phyloP scores from a whole-genome alignment of 2,113 vertebrate species.

The Eulacestoma nigropectus region DNA sequence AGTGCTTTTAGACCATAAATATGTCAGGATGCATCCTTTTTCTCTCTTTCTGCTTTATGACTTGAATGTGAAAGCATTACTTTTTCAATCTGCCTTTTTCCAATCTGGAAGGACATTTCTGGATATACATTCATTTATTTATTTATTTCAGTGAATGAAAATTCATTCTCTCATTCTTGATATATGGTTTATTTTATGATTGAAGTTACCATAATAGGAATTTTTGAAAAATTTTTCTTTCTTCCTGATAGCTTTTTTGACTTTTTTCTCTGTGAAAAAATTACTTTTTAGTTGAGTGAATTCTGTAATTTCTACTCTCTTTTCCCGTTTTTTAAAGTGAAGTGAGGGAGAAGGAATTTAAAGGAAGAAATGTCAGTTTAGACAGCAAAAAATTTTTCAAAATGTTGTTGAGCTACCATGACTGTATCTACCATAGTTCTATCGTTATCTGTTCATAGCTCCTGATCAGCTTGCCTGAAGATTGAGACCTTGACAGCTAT shows the following conservation, averaged over 20 bases:
- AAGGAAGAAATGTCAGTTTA: not conserved
- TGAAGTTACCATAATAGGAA: not conserved
- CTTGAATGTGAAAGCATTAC: not conserved
- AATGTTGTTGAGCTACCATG: not conserved
- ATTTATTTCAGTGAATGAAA: not conserved
- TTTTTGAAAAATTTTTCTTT: not conserved
- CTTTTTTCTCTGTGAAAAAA: not conserved
- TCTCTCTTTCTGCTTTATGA: not conserved
- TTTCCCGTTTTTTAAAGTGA: not conserved
- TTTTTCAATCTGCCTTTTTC: not conserved
- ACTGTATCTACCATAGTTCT: not conserved
- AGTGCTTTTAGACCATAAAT: constrained; percentile 39
- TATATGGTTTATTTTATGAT: not conserved
- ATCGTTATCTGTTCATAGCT: not conserved
- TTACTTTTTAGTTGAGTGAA: not conserved
- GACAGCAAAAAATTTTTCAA: not conserved
- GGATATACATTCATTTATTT: not conserved
- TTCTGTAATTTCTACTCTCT: not conserved
- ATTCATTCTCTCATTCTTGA: not conserved
- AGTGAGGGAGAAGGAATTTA: not conserved
- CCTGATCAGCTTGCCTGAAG: not conserved
- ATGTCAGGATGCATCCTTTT: not conserved
- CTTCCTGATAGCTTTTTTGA: not conserved
- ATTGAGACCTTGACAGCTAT: not conserved
- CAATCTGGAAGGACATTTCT: not conserved